Evolutionary conservation across 1,140 invertebrate genomes (phyloP).

Genomic region (Orius laevigatus): DNA sequence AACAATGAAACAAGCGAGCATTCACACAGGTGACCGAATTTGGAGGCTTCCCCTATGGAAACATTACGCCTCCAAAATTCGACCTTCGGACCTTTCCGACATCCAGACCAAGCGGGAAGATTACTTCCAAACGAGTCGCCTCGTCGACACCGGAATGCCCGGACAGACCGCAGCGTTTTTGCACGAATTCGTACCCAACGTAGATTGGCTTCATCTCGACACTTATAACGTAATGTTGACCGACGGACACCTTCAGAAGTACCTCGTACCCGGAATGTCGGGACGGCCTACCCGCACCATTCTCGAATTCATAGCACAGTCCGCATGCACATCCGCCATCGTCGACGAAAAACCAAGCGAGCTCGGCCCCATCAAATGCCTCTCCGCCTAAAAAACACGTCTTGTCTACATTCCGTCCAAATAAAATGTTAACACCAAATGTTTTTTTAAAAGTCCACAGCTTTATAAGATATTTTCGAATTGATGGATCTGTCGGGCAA

Average conservation of each 20-base stretch:
- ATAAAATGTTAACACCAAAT: too few relatives aligned
- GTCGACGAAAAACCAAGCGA: too few relatives aligned
- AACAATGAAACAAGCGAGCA: constrained; percentile 25
- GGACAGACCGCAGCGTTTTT: constrained; percentile 40
- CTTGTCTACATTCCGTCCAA: too few relatives aligned
- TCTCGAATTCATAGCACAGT: constrained; percentile 47
- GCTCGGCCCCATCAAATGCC: too few relatives aligned
- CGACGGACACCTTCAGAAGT: constrained; percentile 46
- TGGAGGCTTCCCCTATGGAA: constrained; percentile 40
- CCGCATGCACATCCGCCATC: constrained; percentile 6
- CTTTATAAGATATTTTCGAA: too few relatives aligned
- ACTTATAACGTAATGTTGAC: constrained; percentile 33
- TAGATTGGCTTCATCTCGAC: constrained; percentile 41
- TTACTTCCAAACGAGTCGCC: not conserved
- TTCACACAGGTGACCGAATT: constrained; percentile 34
- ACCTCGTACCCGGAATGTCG: constrained; percentile 53
- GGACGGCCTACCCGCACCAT: constrained; percentile 66
- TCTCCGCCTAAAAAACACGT: too few relatives aligned
- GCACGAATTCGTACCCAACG: constrained; percentile 35
- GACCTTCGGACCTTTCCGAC: not conserved
- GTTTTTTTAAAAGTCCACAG: too few relatives aligned
- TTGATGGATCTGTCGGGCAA: too few relatives aligned
- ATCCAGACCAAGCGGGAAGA: not conserved
- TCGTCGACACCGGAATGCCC: constrained; percentile 26
- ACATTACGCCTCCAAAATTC: constrained; percentile 25